phyloP scores from a whole-genome alignment of 1,140 invertebrate species.

The Scaptomyza graminum region DNA sequence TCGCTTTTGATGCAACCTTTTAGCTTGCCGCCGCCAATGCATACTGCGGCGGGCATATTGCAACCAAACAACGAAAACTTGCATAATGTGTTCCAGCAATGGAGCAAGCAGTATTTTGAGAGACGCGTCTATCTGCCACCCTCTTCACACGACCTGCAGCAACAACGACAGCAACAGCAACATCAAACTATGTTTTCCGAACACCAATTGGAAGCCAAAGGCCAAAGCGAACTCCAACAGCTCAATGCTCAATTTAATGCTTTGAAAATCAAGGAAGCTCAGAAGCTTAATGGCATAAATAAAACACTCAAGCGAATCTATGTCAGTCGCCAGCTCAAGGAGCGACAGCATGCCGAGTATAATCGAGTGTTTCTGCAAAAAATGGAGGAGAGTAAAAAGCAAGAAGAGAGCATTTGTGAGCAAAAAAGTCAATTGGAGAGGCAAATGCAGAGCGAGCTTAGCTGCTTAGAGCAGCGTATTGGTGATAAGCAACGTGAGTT shows the following conservation, averaged over 20 bases:
- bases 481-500: constrained; percentile 30
- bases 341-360: constrained; percentile 53
- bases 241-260: constrained; percentile 43
- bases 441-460: constrained; percentile 22
- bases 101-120: constrained; percentile 6
- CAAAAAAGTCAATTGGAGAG: constrained; percentile 29
- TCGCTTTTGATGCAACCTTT: constrained; percentile 40
- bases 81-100: constrained; percentile 17
- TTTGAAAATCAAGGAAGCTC: constrained; percentile 45
- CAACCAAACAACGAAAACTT: constrained; percentile 38
- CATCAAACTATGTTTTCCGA: constrained; percentile 26
- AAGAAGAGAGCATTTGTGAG: constrained; percentile 37
- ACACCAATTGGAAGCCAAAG: constrained; percentile 21
- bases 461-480: constrained; percentile 32
- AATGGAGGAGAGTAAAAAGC: constrained; percentile 52
- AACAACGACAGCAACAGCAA: constrained; percentile 12
- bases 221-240: constrained; percentile 42
- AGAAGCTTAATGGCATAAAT: constrained; percentile 39
- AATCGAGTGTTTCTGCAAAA: constrained; percentile 50
- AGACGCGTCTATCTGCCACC: constrained; percentile 1
- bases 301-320: constrained; percentile 38
- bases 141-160: not conserved
- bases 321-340: constrained; percentile 23
- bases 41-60: not conserved
- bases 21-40: constrained; percentile 22